phyloP scores from a whole-genome alignment of 2,113 vertebrate species.

The Bombycilla garrulus region DNA sequence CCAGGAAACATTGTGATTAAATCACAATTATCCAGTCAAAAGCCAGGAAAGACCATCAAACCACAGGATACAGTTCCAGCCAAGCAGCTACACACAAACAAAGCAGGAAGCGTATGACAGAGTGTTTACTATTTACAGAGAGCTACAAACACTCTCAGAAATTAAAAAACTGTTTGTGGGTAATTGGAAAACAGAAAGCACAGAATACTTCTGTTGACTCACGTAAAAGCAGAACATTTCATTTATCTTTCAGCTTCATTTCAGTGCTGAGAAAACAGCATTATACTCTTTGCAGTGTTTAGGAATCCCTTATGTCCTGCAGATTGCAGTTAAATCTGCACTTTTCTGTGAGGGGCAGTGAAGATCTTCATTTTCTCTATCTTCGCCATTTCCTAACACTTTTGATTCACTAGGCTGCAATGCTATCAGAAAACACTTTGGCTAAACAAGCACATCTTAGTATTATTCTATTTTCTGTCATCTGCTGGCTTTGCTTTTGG shows the following conservation, averaged over 20 bases:
- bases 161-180: neutral
- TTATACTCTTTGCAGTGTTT: neutral
- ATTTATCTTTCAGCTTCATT: neutral
- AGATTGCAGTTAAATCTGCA: neutral
- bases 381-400: neutral
- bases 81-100: neutral
- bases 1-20: neutral
- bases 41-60: neutral
- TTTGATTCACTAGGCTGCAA: neutral
- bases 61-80: neutral
- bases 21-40: neutral
- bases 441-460: neutral
- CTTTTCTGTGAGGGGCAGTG: neutral
- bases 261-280: neutral
- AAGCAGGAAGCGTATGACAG: fast-evolving
- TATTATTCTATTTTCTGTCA: neutral
- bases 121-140: neutral
- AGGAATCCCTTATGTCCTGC: neutral
- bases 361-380: neutral
- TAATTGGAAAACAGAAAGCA: neutral
- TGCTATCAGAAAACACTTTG: neutral
- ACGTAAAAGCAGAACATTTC: neutral
- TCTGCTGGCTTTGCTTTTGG: neutral
- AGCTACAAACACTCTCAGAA: neutral
- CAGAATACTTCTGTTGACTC: neutral